A percentile compares a stretch with the other conserved stretches of the same genome.
phyloP scores from a whole-genome alignment of 2,888 invertebrate species.

The Hypena proboscidalis region DNA sequence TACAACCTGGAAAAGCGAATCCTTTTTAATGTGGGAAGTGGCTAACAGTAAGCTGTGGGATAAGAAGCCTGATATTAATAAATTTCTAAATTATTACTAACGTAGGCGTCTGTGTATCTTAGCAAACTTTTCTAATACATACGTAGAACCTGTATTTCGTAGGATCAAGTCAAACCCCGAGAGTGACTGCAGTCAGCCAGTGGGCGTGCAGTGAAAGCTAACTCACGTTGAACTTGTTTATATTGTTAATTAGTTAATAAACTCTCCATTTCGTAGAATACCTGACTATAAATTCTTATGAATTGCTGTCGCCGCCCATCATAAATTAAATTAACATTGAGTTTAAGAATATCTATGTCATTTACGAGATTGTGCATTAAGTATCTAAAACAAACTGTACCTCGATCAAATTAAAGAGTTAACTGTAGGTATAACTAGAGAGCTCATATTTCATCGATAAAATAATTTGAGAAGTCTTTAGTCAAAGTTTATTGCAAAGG shows the following conservation, averaged over 20 bases:
- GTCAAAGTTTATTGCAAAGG: too few species aligned
- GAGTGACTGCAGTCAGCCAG: conserved; percentile 45
- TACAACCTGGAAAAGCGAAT: too few species aligned
- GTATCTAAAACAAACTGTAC: too few species aligned
- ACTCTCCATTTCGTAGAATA: conserved; percentile 61
- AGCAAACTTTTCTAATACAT: conserved; percentile 40
- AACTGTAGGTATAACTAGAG: too few species aligned
- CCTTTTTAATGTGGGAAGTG: too few species aligned
- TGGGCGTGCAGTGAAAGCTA: conserved; percentile 75
- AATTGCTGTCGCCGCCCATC: conserved; percentile 11
- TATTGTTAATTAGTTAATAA: conserved; percentile 60
- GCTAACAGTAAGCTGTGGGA: too few species aligned
- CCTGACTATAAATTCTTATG: conserved; percentile 18
- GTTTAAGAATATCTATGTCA: background rate
- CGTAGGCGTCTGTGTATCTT: conserved; percentile 23
- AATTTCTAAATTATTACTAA: too few species aligned
- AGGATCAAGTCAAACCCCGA: conserved; percentile 21
- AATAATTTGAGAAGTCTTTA: too few species aligned
- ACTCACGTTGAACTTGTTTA: conserved; percentile 52
- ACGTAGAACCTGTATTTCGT: conserved; percentile 50
- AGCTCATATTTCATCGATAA: too few species aligned
- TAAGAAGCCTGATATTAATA: too few species aligned
- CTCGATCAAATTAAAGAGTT: too few species aligned
- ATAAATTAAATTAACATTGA: conserved; percentile 8
- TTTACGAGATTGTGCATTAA: too few species aligned